Conservation (phyloP, 2,797 vertebrate species). For the Urocyon cinereoargenteus region DNA sequence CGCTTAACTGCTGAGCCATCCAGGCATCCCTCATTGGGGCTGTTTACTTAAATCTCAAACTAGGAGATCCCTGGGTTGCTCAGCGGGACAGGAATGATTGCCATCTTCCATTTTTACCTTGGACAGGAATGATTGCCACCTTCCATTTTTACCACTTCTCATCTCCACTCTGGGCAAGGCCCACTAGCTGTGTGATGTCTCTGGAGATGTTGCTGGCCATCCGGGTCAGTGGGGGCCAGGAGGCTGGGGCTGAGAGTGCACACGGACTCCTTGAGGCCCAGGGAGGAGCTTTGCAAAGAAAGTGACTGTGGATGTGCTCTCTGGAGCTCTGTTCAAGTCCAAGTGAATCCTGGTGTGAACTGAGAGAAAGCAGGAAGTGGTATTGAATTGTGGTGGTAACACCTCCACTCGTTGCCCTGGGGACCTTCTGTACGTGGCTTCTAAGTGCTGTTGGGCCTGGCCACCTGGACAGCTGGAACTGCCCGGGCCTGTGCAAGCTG, state of each 20-base stretch:
- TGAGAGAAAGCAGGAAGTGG: slow-evolving; percentile 71
- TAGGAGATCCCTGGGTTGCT: no score
- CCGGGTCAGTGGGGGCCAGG: fast-evolving
- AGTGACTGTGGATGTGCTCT: not conserved
- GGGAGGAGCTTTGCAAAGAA: not conserved
- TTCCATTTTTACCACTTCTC: not conserved
- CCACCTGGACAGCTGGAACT: slow-evolving; percentile 81
- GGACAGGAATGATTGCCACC: fast-evolving
- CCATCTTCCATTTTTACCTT: not conserved
- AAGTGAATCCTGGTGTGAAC: slow-evolving; percentile 80
- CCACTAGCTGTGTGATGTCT: not conserved
- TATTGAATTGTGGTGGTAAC: not conserved
- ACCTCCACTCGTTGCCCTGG: slow-evolving; percentile 72
- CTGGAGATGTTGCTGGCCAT: not conserved
- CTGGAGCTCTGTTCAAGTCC: slow-evolving; percentile 43
- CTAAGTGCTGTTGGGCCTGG: slow-evolving; percentile 73
- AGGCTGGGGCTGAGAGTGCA: fast-evolving
- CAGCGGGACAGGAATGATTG: fast-evolving
- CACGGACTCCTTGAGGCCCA: not conserved
- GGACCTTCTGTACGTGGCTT: slow-evolving; percentile 64
- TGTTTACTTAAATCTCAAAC: no score
- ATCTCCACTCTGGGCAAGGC: not conserved
- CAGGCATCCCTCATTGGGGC: no score
- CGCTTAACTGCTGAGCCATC: no score
- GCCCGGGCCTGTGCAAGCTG: slow-evolving; percentile 54